Evolutionary conservation across 2,888 invertebrate species (phyloP).

Genomic region (Phengaris arion): DNA sequence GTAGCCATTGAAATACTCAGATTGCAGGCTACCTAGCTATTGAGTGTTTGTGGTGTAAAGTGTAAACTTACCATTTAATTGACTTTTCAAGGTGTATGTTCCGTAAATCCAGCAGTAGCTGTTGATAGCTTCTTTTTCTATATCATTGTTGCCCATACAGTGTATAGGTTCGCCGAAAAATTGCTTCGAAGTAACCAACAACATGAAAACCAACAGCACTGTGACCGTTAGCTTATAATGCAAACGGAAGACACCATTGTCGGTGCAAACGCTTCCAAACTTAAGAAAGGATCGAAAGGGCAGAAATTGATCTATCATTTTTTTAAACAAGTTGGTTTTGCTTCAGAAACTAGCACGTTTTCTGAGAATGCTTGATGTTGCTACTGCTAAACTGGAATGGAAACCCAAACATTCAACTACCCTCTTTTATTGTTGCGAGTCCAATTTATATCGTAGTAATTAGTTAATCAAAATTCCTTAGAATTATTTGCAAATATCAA

Average conservation of each 20-base stretch:
- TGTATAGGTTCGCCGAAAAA: slow-evolving; percentile 92
- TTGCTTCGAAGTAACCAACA: slow-evolving; percentile 88
- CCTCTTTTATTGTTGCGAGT: slow-evolving; percentile 3
- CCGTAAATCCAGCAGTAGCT: slow-evolving; percentile 90
- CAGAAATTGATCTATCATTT: slow-evolving; percentile 83
- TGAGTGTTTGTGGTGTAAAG: neutral
- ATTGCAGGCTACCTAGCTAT: neutral
- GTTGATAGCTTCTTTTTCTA: slow-evolving; percentile 82
- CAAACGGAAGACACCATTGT: slow-evolving; percentile 86
- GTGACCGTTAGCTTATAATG: slow-evolving; percentile 87
- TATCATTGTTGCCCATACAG: slow-evolving; percentile 80
- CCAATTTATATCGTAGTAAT: neutral
- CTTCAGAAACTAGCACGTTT: neutral
- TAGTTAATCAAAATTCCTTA: neutral
- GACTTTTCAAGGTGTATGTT: slow-evolving; percentile 81
- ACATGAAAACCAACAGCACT: slow-evolving; percentile 84
- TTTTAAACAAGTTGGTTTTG: slow-evolving; percentile 18
- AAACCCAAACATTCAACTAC: neutral
- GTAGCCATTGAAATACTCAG: neutral
- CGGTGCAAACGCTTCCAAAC: slow-evolving; percentile 83
- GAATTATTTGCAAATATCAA: neutral
- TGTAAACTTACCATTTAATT: slow-evolving; percentile 56
- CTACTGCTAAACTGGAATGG: neutral
- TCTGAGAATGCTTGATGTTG: neutral
- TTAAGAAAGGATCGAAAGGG: slow-evolving; percentile 84